Conservation (phyloP, 2,888 invertebrate genomes). For the Hypsopygia costalis region DNA sequence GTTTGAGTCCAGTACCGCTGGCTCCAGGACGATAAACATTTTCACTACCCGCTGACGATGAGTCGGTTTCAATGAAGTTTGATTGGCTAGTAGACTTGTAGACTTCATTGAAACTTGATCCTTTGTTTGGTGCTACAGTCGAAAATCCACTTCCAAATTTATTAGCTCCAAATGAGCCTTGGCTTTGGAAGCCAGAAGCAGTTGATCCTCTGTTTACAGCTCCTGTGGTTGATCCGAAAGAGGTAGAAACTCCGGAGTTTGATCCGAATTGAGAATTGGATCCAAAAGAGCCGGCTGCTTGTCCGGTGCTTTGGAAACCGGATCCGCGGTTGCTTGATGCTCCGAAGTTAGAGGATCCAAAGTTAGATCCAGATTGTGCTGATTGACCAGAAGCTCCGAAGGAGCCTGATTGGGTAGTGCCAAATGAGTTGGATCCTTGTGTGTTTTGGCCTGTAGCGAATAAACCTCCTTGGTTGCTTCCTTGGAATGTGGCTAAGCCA, state of each 20-base stretch:
- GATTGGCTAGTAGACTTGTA: slow-evolving; percentile 53
- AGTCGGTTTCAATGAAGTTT: slow-evolving; percentile 59
- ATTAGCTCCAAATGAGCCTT: slow-evolving; percentile 14
- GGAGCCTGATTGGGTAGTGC: slow-evolving; percentile 12
- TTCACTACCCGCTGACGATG: slow-evolving; percentile 59
- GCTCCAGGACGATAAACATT: slow-evolving; percentile 53
- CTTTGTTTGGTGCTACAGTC: slow-evolving; percentile 34
- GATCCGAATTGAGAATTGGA: slow-evolving; percentile 6
- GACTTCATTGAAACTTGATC: slow-evolving; percentile 36
- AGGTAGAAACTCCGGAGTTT: slow-evolving; percentile 3
- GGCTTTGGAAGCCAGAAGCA: slow-evolving; percentile 26
- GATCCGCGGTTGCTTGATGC: slow-evolving; percentile 17
- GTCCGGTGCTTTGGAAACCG: slow-evolving; percentile 2
- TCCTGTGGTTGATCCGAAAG: slow-evolving; percentile 21
- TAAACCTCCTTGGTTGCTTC: slow-evolving; percentile 38
- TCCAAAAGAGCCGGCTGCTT: slow-evolving; percentile 9
- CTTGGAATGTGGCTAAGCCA: slow-evolving; percentile 46
- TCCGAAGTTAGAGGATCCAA: slow-evolving; percentile 25
- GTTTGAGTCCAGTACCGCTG: slow-evolving; percentile 48
- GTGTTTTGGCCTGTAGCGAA: slow-evolving; percentile 34
- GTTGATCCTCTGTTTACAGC: slow-evolving; percentile 21
- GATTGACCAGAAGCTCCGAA: slow-evolving; percentile 21
- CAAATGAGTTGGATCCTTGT: slow-evolving; percentile 12
- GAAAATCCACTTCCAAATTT: slow-evolving; percentile 24
- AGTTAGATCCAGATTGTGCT: slow-evolving; percentile 15